Evolutionary conservation across 2,113 vertebrate genomes (phyloP), one percentile per base, ranked within the genome.

Genomic region (Prionailurus viverrinus): DNA sequence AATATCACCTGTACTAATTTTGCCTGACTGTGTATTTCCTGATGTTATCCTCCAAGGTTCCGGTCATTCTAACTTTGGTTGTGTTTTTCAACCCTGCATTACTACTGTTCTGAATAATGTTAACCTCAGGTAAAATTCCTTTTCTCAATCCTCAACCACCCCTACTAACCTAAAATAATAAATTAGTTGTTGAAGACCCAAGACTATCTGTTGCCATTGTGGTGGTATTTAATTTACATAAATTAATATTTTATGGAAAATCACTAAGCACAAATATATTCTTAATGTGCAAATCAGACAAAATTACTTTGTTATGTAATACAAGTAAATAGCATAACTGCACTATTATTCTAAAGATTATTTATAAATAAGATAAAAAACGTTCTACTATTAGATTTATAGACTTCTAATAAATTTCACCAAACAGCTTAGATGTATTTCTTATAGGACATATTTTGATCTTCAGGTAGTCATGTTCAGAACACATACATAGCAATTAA

Each of bases 401-500:
- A 86, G 16, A 71, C 92, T 94, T 90, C 9, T 69, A 79, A 81
- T 94, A 83, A 91, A 69, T 94, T 51, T 83, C 85, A 63, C 0
- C 0, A 33, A 85, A 81, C 0, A 68, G 36, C 63, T 95, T 81
- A 95, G 31, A 13, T 93, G 61, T 74, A 87, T 94, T 94, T 15
- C 27, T 96, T 53, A 79, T 41, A 80, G 68, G 31, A 7, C 9
- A 16, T 23, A 45, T 85, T 97, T 98, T 81, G 29, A 78, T 97
- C 29, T 91, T 87, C 45, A 87, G 63, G 73, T 69, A 96, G 76
- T 97, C 63, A 19, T 31, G 0, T 25, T 93, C 4, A 96, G 68
- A 27, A 51, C 71, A 53, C 61, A 89, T 45, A 87, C 23, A 89
- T 63, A 91, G 48, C 63, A 97, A 94, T 76, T 96, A 97, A 91